These are phyloP conservation scores for Caenorhabditis sp. DNA, from an alignment of 2,888 invertebrate species.

Conservation along the genomic window DNA sequence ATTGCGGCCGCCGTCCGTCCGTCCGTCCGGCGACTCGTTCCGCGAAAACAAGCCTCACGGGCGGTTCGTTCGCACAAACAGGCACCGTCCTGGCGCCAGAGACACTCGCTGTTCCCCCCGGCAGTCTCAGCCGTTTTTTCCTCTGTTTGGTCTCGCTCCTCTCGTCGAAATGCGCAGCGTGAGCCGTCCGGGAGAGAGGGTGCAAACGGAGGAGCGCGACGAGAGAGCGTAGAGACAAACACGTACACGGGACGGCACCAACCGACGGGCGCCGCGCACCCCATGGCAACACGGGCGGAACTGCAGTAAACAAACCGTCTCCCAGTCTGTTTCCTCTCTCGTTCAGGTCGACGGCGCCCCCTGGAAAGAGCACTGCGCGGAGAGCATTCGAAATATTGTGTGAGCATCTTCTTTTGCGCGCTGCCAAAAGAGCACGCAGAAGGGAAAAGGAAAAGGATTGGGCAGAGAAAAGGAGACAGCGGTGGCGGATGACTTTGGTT, in stretches of 20 bases:
- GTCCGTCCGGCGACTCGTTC: conserved; percentile 1
- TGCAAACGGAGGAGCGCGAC: neutral
- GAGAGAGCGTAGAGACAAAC: conserved; percentile 27
- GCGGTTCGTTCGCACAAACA: neutral
- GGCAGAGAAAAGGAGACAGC: neutral
- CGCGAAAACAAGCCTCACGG: conserved; percentile 11
- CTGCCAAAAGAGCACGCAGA: neutral
- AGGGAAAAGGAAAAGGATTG: neutral
- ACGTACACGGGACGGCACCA: conserved; percentile 42
- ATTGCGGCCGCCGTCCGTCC: conserved; percentile 1
- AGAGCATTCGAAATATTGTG: conserved; percentile 13
- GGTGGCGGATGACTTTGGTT: too few species aligned
- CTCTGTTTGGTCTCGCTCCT: conserved; percentile 10
- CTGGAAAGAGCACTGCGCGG: neutral
- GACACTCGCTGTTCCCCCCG: conserved; percentile 2
- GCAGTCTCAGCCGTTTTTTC: conserved; percentile 19
- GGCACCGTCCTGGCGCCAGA: conserved; percentile 17
- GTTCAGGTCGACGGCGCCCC: neutral
- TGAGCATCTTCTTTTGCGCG: conserved; percentile 4
- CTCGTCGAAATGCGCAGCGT: conserved; percentile 6
- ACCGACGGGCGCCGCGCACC: conserved; percentile 3
- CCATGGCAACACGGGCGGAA: conserved; percentile 27
- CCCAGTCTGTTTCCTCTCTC: conserved; percentile 14
- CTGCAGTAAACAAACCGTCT: conserved; percentile 36
- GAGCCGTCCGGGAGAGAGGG: conserved; percentile 9